Evolutionary conservation across 1,140 invertebrate species (phyloP), one percentile per base, ranked within the genome.

Genomic region (Bombus sibiricus): DNA sequence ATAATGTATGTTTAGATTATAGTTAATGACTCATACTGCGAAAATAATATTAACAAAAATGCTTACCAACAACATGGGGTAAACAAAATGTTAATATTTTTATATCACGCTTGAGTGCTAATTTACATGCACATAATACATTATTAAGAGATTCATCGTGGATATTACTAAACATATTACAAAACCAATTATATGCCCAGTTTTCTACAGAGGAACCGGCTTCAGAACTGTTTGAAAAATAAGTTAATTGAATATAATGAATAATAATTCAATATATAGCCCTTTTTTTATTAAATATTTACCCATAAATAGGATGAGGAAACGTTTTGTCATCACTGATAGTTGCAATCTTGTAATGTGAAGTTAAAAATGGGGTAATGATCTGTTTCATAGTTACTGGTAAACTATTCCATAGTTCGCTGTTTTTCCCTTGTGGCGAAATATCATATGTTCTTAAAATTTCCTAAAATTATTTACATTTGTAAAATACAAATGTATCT

Each of bases 131-230:
- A 62, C 95, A 95, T 8, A 98, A 92, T 41, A 97, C 86, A 41
- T 86, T 91, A 76, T 78, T 88, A 1, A 94, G 86, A 5, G 47
- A 90, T 47, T 68, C 71, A 47, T 94, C 71, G 6, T 88, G 86
- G 10, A 95, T 85, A 62, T 79, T 87, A 73, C 62, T 89, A 10
- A 91, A 92, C 92, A 95, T 94, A 74, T 91, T 95, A 69, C 93
- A 93, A 73, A 95, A 95, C 95, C 96, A 97, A 95, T 96, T 97
- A 87, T 97, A 96, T n/a, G 97, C 96, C 97, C 97, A 98, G 86
- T 96, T 96, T 88, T 97, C 96, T 89, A 97, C 97, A 41, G 96
- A 96, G 34, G 96, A 95, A 47, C 96, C 96, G 77, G 95, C 95
- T 81, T 96, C 95, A 9, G 97, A 97, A 43, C 97, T 97, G 92